Conservation (phyloP, 2,888 invertebrate species). For the Charanyca ferruginea region DNA sequence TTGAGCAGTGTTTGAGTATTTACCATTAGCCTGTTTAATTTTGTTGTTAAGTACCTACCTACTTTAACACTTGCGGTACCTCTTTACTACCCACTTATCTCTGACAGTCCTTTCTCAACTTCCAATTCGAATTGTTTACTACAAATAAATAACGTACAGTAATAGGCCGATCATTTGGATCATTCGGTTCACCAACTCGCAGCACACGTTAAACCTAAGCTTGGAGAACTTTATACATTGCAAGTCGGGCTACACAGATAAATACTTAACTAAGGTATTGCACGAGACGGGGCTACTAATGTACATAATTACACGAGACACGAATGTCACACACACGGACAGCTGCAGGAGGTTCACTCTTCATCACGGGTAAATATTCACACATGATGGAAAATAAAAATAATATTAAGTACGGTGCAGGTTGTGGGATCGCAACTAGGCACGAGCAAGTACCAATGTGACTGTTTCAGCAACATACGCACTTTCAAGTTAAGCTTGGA, state of each 20-base stretch:
- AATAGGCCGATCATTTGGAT: conserved; percentile 13
- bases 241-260: conserved; percentile 87
- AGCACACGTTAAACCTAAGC: conserved; percentile 52
- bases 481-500: too few relatives aligned
- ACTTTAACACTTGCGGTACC: too few relatives aligned
- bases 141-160: conserved; percentile 6
- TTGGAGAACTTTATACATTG: conserved; percentile 82
- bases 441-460: too few relatives aligned
- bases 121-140: conserved; percentile 20
- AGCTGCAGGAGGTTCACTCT: conserved; percentile 4
- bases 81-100: background rate
- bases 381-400: background rate
- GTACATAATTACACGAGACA: conserved; percentile 88
- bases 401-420: too few relatives aligned
- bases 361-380: background rate
- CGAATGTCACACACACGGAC: conserved; percentile 11
- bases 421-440: too few relatives aligned
- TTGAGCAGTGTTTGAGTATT: too few relatives aligned
- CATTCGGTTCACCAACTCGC: conserved; percentile 30
- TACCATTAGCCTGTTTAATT: too few relatives aligned
- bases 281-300: conserved; percentile 87
- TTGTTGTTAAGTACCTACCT: too few relatives aligned
- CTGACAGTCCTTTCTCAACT: background rate
- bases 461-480: too few relatives aligned
- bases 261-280: conserved; percentile 90